Evolutionary conservation across 2,888 invertebrate genomes (phyloP), one percentile per base, ranked within the genome.

Genomic region (Idaea aversata): DNA sequence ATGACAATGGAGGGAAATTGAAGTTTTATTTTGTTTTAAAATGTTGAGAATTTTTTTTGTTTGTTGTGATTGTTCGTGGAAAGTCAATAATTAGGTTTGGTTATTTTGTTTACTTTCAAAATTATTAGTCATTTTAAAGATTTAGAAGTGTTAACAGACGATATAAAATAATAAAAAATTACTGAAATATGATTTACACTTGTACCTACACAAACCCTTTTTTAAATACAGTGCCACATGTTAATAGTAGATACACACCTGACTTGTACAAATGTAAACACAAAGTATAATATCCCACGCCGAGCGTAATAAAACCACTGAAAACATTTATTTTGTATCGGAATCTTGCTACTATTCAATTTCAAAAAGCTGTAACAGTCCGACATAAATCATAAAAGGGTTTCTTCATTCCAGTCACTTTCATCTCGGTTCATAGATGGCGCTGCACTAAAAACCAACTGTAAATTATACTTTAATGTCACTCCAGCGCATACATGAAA

Each of bases 391-490:
- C 90, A 89, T 85, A 86, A 84, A 87, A 83, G 84, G 85, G 84
- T 88, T 86, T 86, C 84, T 83, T 88, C 86, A 84, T 82, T 78
- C 75, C 78, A 72, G 71, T 78, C 77, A 82, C 88, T 90, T 90
- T 90, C 89, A 89, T 90, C 84, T 88, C 67, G 72, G 73, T 75
- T 77, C 85, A 85, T 89, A 90, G 90, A 88, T 90, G 90, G 90
- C 88, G 88, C 82, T 89, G 87, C 78, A 81, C 81, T 86, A 83
- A 87, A 88, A 80, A 76, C 75, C 71, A 81, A 83, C 84, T 80
- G 88, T 90, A 90, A 88, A 91, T 87, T 87, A 87, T 82, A 83
- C 81, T 89, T 91, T 92, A 88, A 91, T 91, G 91, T 91, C 91
- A 91, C 88, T 88, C 84, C 77, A 73, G 83, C 81, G 80, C 84